Evolutionary conservation across 1,140 invertebrate genomes (phyloP), one percentile per base, ranked within the genome.

Genomic region (Telenomus remus): DNA sequence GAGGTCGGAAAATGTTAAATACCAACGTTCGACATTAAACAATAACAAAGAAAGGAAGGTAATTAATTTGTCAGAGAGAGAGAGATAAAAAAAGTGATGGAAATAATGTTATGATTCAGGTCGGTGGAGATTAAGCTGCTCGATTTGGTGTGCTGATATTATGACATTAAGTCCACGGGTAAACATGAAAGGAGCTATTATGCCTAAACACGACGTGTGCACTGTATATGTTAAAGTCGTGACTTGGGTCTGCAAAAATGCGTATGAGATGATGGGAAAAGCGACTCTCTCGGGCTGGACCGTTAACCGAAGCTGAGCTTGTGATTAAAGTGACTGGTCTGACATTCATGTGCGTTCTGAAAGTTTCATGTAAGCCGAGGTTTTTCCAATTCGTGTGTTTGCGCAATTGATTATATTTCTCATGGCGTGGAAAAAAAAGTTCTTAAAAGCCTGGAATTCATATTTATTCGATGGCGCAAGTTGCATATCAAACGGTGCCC

Each of bases 131-230:
- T 71, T 66, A 61, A 70, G 74, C 49, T 12, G 49, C 49, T 53
- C 15, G 63, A 73, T 73, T 37, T 66, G 51, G 50, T 56, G 34
- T 47, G 4, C 50, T 61, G 74, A 76, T 71, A 71, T 76, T 76
- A 66, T 71, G 74, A 71, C 74, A 66, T 71, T 70, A 70, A 76
- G 61, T 76, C 66, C 60, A 55, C 51, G 74, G 44, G 66, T 56
- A 76, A 76, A 76, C 74, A 76, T 61, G 66, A 65, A 60, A 57
- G 54, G 19, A 64, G 51, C 64, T 64, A 75, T 75, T 75, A 75
- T 75, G 59, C 53, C 72, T 69, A 69, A 75, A 69, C 72, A 60
- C 65, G 55, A 55, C 65, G 60, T 60, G 64, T 75, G 72, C 72
- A 60, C 53, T 69, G 65, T 63, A 75, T 61, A 75, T 59, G 59